A percentile compares a stretch with the other conserved stretches of the same genome.
Evolutionary conservation across 2,113 vertebrate genomes (phyloP).

Genomic region (Gavialis gangeticus): DNA sequence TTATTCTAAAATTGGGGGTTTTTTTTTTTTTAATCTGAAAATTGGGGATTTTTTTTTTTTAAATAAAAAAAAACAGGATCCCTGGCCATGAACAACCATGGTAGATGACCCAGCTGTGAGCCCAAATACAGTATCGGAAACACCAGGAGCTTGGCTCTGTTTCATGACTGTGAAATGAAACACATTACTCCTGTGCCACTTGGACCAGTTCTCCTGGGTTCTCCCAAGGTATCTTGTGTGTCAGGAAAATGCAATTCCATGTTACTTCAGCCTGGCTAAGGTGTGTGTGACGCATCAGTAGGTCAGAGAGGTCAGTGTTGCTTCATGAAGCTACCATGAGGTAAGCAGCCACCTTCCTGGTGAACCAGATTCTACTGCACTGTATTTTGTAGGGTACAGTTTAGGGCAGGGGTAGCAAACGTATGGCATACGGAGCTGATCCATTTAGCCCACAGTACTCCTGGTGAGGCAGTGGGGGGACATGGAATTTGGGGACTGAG

Average conservation of each 20-base stretch:
- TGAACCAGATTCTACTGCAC: background rate
- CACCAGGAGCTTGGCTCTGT: background rate
- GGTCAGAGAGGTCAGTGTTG: background rate
- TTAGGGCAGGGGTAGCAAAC: background rate
- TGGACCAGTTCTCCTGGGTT: background rate
- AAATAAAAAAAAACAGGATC: no score
- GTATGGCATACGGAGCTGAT: no score
- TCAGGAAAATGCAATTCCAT: background rate
- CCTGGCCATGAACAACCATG: no score
- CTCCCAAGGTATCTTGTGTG: background rate
- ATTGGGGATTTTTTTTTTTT: no score
- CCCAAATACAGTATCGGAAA: background rate
- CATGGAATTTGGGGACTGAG: no score
- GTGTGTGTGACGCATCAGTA: background rate
- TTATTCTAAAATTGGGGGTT: no score
- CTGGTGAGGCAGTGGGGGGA: no score
- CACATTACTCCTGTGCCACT: background rate
- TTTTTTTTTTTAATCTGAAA: no score
- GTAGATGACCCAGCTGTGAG: background rate
- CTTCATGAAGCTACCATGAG: background rate
- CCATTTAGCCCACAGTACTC: no score
- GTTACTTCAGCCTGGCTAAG: background rate
- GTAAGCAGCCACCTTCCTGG: accelerated
- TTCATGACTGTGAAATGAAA: background rate
- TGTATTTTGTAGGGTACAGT: background rate